Evolutionary conservation across 2,888 invertebrate species (phyloP).

Genomic region (Heliconius aoede): DNA sequence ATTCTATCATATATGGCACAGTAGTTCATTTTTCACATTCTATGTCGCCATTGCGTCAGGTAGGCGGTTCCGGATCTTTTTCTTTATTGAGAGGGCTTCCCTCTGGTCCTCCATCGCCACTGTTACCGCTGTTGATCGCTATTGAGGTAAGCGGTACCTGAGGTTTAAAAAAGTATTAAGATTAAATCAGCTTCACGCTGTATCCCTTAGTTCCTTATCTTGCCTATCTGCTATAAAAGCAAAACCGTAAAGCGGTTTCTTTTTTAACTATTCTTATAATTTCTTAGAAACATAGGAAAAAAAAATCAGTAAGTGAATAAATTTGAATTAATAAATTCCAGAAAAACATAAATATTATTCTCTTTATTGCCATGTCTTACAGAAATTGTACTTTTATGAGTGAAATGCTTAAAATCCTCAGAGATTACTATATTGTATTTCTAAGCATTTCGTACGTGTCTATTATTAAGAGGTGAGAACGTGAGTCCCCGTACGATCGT

Average conservation of each 20-base stretch:
- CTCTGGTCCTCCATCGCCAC: conserved; percentile 69
- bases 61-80: conserved; percentile 64
- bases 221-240: too few relatives aligned
- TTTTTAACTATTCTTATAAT: too few relatives aligned
- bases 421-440: conserved; percentile 18
- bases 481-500: conserved; percentile 22
- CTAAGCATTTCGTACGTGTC: background rate
- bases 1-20: background rate
- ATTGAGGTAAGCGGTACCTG: conserved; percentile 79
- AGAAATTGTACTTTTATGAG: background rate
- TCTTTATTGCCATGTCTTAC: background rate
- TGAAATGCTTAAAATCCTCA: background rate
- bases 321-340: background rate
- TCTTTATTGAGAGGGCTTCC: conserved; percentile 68
- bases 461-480: conserved; percentile 22
- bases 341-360: background rate
- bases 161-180: background rate
- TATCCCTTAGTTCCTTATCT: too few relatives aligned
- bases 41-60: conserved; percentile 57
- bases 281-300: background rate
- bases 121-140: conserved; percentile 67
- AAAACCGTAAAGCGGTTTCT: too few relatives aligned
- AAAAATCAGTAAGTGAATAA: background rate
- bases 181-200: background rate
- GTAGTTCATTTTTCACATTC: background rate